A percentile compares a stretch with the other conserved stretches of the same genome.
These are phyloP conservation scores for Protobothrops mucrosquamatus DNA, from an alignment of 2,113 vertebrate species.

Conservation along the genomic window DNA sequence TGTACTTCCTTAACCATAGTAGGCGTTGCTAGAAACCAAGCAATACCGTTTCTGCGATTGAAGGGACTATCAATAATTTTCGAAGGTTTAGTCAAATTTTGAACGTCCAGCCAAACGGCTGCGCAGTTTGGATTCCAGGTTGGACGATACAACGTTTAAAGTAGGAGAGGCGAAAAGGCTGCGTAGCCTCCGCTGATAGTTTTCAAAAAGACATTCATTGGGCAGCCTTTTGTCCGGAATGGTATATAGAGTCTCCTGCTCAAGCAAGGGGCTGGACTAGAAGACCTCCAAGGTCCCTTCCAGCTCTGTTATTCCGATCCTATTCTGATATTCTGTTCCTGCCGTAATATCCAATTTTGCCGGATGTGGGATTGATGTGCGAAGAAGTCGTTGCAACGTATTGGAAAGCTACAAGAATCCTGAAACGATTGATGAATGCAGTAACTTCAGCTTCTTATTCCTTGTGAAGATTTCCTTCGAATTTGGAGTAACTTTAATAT, in stretches of 20 bases:
- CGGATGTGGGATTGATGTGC: neutral
- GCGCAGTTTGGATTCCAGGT: neutral
- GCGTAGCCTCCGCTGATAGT: neutral
- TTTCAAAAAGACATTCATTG: neutral
- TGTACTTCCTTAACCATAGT: neutral
- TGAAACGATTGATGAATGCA: neutral
- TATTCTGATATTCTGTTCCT: neutral
- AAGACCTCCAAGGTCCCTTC: neutral
- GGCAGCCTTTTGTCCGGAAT: neutral
- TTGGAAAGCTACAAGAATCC: neutral
- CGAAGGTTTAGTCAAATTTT: neutral
- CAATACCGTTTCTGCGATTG: neutral
- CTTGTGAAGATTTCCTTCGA: neutral
- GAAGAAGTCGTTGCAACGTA: neutral
- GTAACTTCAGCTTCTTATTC: neutral
- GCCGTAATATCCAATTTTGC: neutral
- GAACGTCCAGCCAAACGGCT: neutral
- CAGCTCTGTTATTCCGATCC: neutral
- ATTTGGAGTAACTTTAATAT: neutral
- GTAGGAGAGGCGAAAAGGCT: neutral
- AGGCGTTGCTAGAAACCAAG: constrained; percentile 27
- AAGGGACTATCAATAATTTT: constrained; percentile 40
- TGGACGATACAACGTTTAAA: neutral
- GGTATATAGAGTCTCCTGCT: neutral
- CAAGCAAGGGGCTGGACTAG: neutral